Base-by-base conservation (phyloP, 2,113 vertebrate species). In the Labrus mixtus region DNA sequence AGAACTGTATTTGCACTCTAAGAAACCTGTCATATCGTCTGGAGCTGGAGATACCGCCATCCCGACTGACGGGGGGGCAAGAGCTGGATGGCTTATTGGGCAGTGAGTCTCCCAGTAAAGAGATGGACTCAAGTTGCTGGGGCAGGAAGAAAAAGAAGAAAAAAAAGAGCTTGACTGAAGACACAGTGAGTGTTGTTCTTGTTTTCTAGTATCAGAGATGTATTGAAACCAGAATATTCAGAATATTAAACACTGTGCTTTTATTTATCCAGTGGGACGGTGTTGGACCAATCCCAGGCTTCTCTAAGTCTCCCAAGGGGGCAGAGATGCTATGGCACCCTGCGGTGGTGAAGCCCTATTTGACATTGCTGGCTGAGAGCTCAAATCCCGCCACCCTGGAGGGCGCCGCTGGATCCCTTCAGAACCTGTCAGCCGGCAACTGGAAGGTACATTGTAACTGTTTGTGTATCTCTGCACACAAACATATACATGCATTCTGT, bases 271-370 rank as follows among this genome's bases (percentile, higher is more conserved):
- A 99, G 98, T 99, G 98, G 97, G 97, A 99, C 41, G 98, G 97
- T 46, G 97, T 99, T 13, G 97, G 98, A 58, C 97, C 98, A 23
- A 99, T 99, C 68, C 97, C 98, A 0, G 97, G 98, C 59, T 96
- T 98, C 81, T 97, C 97, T 6, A 97, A 98, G 89, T 96, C 96
- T 81, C 98, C 98, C 6, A 97, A 97, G 82, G 98, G 98, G 0
- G 97, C 97, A 45, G 98, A 98, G 92, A 98, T 98, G 97, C 92
- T 99, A 5, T 99, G 98, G 98, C 97, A 99, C 89, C 98, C 98
- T 0, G 95, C 97, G 0, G 97, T 99, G 82, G 98, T 99, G 19
- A 98, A 99, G 90, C 97, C 98, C 0, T 99, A 99, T 91, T 94
- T 99, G 58, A 98, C 96, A 0, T 96, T 99, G 22, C 93, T 99